phyloP scores from a whole-genome alignment of 2,113 vertebrate species.

The Callocephalon fimbriatum region DNA sequence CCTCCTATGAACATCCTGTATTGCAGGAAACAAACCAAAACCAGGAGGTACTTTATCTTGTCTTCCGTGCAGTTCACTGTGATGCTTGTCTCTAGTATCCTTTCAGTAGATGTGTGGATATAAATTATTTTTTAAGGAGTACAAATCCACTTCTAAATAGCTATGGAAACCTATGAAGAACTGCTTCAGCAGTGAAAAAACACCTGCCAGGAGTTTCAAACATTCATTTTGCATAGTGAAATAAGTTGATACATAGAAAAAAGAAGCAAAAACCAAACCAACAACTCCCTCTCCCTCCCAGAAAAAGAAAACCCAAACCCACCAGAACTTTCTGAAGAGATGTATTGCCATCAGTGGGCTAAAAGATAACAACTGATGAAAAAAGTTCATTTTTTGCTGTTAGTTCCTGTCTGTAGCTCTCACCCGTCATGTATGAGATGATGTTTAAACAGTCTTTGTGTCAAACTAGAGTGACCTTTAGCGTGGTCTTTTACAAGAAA shows the following conservation, averaged over 20 bases:
- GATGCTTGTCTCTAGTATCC: not conserved
- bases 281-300: fast-evolving
- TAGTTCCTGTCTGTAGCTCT: not conserved
- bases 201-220: not conserved
- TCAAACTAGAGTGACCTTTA: not conserved
- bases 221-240: not conserved
- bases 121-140: not conserved
- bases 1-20: not conserved
- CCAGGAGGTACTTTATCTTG: not conserved
- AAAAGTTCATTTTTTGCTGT: not conserved
- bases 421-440: not conserved
- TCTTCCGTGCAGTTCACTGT: not conserved
- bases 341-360: not conserved
- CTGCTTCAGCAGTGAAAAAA: not conserved
- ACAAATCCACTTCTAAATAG: not conserved
- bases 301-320: not conserved
- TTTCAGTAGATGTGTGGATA: not conserved
- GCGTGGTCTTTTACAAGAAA: not conserved
- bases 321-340: not conserved
- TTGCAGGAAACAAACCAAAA: not conserved
- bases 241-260: not conserved
- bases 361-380: not conserved
- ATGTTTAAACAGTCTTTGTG: not conserved
- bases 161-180: not conserved
- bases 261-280: fast-evolving